Evolutionary conservation across 2,797 vertebrate genomes (phyloP), one percentile per base, ranked within the genome.

Genomic region (Manis crassicaudata): DNA sequence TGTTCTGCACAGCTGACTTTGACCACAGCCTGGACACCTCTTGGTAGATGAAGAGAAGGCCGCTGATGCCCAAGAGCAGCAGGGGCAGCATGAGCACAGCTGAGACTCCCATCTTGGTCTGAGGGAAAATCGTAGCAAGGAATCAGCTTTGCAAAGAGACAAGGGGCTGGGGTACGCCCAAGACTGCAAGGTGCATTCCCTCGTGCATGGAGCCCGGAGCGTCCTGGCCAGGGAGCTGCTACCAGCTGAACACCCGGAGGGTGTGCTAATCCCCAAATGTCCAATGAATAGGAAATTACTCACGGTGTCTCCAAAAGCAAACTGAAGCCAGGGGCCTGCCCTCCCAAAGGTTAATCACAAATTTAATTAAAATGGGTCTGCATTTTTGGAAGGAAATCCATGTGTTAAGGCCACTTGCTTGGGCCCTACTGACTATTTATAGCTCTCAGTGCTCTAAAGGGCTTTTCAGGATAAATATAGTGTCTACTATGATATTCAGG

Each of bases 31-130:
- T 98, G 90, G 98, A 98, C 94, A 99, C 98, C 97, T 99, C 98
- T 82, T 99, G 99, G 98, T 99, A 99, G 97, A 99, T 98, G 97
- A 99, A 99, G 97, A 99, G 99, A 35, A 99, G 75, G 43, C 99
- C 99, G 0, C 99, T 99, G 75, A 99, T 98, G 62, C 99, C 98
- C 60, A 99, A 97, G 8, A 99, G 98, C 85, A 99, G 98, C 98
- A 99, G 58, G 10, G 99, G 99, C 79, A 99, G 85, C 93, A 99
- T 96, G 95, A 99, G 97, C 46, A 99, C 97, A 0, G 98, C 98
- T 14, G 99, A 98, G 77, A 99, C 10, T 63, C 98, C 98, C 99
- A 99, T 99, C 97, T 96, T 98, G 99, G 98, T 88, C 98, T 89
- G 54, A 73, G 35, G 89, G 90, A 14, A 68, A 60, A 23, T 0